Evolutionary conservation across 2,888 invertebrate species (phyloP).

Genomic region (Tetropium fuscum): DNA sequence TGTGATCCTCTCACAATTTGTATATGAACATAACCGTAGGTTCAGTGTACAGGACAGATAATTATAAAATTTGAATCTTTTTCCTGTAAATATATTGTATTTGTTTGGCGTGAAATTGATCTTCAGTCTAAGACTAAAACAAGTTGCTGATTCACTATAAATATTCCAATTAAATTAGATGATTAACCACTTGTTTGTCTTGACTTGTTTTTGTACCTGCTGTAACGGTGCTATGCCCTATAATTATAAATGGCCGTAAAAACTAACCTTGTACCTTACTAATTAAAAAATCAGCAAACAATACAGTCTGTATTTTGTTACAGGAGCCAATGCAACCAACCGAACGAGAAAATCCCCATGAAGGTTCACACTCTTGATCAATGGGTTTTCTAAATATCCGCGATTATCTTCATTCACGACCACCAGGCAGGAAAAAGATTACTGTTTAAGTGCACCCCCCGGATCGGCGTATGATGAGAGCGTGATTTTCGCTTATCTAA

Average conservation of each 20-base stretch:
- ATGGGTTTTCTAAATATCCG: constrained; percentile 59
- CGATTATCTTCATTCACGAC: constrained; percentile 59
- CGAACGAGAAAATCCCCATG: constrained; percentile 38
- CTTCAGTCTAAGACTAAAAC: neutral
- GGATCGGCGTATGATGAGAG: constrained; percentile 13
- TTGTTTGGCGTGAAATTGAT: too few species aligned
- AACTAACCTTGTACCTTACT: constrained; percentile 8
- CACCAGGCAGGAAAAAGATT: constrained; percentile 60
- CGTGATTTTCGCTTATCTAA: constrained; percentile 8
- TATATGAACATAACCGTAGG: too few species aligned
- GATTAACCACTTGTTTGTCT: neutral
- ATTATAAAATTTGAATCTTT: too few species aligned
- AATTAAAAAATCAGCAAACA: constrained; percentile 19
- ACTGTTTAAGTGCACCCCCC: constrained; percentile 34
- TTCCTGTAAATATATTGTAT: too few species aligned
- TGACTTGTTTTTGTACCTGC: neutral
- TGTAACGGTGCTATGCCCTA: too few species aligned
- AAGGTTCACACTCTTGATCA: constrained; percentile 48
- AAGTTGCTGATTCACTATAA: neutral
- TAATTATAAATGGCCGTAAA: neutral
- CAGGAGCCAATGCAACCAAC: constrained; percentile 26
- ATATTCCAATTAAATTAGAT: neutral
- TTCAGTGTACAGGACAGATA: too few species aligned
- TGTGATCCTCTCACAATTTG: too few species aligned
- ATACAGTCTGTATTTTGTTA: constrained; percentile 20